Evolutionary conservation across 2,888 invertebrate species (phyloP).

Genomic region (Trissonchulus latispiculum): DNA sequence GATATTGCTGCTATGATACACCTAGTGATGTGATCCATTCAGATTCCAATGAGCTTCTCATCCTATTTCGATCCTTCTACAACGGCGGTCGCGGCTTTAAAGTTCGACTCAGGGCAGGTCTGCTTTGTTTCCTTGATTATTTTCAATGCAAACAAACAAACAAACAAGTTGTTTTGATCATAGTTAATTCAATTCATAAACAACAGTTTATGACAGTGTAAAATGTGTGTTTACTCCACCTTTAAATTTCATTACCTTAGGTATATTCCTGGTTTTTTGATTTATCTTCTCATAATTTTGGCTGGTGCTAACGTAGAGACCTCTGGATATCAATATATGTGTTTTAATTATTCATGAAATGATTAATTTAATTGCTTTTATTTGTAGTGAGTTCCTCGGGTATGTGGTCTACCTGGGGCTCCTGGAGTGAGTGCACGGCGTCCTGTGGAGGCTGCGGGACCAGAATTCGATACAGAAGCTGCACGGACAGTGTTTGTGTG

Average conservation of each 20-base stretch:
- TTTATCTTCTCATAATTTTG: no score
- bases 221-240: no score
- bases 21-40: constrained; percentile 38
- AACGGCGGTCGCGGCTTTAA: constrained; percentile 41
- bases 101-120: constrained; percentile 35
- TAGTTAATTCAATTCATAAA: no score
- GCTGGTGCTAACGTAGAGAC: no score
- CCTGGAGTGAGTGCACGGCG: constrained; percentile 38
- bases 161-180: no score
- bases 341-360: no score
- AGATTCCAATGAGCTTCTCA: constrained; percentile 40
- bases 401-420: constrained; percentile 33
- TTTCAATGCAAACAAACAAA: no score
- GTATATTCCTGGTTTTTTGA: no score
- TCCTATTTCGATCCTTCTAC: constrained; percentile 43
- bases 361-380: no score
- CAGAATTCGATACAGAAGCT: constrained; percentile 34
- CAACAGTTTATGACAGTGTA: no score
- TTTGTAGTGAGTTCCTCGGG: not conserved
- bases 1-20: constrained; percentile 43
- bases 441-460: constrained; percentile 41
- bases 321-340: no score
- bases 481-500: constrained; percentile 35
- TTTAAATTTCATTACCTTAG: no score
- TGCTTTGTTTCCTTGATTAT: not conserved